Evolutionary conservation across 2,113 vertebrate genomes (phyloP).

Genomic region (Sciurus niger): DNA sequence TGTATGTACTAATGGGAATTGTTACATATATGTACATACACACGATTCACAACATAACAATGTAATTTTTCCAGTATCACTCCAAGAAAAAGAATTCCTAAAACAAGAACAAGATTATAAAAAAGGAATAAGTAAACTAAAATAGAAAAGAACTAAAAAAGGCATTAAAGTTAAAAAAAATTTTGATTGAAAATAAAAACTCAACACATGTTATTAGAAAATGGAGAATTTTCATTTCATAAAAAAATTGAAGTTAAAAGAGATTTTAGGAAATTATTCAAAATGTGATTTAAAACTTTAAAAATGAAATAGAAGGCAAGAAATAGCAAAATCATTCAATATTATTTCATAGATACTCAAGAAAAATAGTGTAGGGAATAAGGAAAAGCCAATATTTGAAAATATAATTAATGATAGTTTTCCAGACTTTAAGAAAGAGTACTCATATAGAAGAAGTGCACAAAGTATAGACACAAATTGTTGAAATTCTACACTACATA

Average conservation of each 20-base stretch:
- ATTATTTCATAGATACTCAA: not conserved
- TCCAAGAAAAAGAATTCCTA: not conserved
- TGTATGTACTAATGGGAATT: too few species aligned
- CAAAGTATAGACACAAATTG: not conserved
- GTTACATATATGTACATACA: too few species aligned
- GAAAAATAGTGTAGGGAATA: not conserved
- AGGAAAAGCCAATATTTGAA: not conserved
- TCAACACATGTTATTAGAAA: not conserved
- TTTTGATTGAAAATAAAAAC: not conserved
- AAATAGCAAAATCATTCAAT: not conserved
- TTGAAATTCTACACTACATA: not conserved
- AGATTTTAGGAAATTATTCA: not conserved
- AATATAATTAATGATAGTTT: constrained; percentile 16
- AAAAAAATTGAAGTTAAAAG: not conserved
- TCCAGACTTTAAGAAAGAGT: not conserved
- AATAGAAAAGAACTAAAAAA: not conserved
- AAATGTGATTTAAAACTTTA: not conserved
- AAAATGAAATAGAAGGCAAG: not conserved
- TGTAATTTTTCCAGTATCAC: too few species aligned
- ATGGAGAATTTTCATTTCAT: not conserved
- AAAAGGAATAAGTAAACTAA: not conserved
- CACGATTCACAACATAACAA: too few species aligned
- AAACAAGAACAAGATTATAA: not conserved
- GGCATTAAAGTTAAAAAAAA: constrained; percentile 31
- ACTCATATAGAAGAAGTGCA: not conserved